Conservation (phyloP, 1,140 invertebrate species). For the Temnothorax curvispinosus region DNA sequence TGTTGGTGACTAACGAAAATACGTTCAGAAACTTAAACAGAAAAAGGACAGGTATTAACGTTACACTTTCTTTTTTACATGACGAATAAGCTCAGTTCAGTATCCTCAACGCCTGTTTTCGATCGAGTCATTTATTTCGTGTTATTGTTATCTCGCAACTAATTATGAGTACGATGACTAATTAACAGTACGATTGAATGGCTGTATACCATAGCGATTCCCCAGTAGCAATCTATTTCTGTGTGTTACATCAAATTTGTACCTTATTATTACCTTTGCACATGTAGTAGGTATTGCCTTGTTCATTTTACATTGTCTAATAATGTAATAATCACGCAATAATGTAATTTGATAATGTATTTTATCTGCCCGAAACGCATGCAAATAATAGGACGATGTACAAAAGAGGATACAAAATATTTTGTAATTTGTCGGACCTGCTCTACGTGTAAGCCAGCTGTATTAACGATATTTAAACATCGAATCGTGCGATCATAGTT, state of each 20-base stretch:
- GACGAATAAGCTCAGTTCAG: not conserved
- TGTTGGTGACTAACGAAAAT: constrained; percentile 19
- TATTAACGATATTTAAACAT: constrained; percentile 1
- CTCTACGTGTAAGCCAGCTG: not conserved
- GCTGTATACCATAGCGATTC: not conserved
- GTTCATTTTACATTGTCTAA: not conserved
- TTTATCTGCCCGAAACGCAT: not conserved
- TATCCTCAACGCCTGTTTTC: constrained; percentile 9
- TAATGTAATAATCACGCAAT: not conserved
- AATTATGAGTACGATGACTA: constrained; percentile 2
- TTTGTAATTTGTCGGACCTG: not conserved
- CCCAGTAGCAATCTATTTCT: not conserved
- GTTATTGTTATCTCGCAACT: constrained; percentile 9
- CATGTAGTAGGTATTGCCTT: constrained; percentile 9
- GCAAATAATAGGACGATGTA: constrained; percentile 12
- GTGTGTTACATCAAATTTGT: not conserved
- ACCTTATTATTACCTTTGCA: constrained; percentile 14
- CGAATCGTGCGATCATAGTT: not conserved
- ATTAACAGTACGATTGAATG: not conserved
- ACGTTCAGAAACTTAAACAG: not conserved
- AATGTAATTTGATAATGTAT: not conserved
- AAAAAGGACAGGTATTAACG: not conserved
- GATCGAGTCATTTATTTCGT: not conserved
- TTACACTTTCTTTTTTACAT: not conserved
- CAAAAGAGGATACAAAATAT: not conserved